Evolutionary conservation across 2,797 vertebrate species (phyloP), one percentile per base, ranked within the genome.

Genomic region (Calcarius lapponicus): DNA sequence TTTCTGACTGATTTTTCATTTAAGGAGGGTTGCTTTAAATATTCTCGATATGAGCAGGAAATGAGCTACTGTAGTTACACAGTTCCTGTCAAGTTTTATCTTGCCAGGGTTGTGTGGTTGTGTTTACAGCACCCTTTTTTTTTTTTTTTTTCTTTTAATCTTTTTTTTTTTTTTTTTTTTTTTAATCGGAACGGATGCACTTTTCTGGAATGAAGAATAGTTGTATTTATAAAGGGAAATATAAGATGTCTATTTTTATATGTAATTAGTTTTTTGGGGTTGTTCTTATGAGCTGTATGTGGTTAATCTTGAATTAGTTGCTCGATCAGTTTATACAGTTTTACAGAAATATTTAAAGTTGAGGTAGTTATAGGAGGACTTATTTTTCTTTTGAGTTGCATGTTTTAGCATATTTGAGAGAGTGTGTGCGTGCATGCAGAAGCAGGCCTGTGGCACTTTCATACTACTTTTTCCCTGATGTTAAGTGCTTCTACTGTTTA

Each of bases 41-140:
- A 79, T 58, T 54, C 26, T 45, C 85, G 60, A 34, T 94, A 89
- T 1, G 29, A 85, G 19, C 84, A 85, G 91, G 89, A 94, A 96
- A 85, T 86, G 38, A 87, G 48, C 48, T 91, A 32, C 84, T 66
- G 72, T 76, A 92, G 81, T 89, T 93, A 69, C 74, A 83, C 58
- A 93, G 92, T 89, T 95, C 80, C 93, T 94, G 86, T 96, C 84
- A 93, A 85, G 54, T 94, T 94, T 94, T 95, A 69, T 95, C 88
- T 93, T 50, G 54, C 36, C 29, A 24, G 32, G 20, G 20, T 69
- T 82, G 20, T 93, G 48, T 80, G 22, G 38, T 75, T 87, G 20
- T 90, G 53, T 94, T 95, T 86, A 74, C 1, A 14, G 50, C 13
- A 6, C 21, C 0, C 2, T 31, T 60, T 40, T 25, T 45, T 54